Evolutionary conservation across 2,113 vertebrate genomes (phyloP), one percentile per base, ranked within the genome.

Genomic region (Heloderma charlesbogerti): DNA sequence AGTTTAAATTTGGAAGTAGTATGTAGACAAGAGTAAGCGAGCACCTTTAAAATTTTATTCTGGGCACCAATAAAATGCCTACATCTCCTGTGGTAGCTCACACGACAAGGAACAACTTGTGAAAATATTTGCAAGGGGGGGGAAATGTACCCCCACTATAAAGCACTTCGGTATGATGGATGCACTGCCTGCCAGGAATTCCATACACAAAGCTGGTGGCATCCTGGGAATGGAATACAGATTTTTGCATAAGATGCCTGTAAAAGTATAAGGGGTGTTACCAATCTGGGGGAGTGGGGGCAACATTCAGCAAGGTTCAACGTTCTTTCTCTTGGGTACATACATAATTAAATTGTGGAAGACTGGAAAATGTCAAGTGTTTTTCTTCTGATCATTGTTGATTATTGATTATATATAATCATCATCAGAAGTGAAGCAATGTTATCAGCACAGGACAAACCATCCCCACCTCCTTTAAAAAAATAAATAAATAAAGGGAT

Each of bases 1-100:
- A 45, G 40, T 10, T 43, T 87, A 78, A 60, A 87, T 60, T 78
- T 60, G 86, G 72, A 77, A 77, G 72, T 31, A 40, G 6, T 20
- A 29, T 63, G 12, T 60, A 2, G 29, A 27, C 34, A 6, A 43
- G 88, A 63, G 91, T 0, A 0, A 0, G 22, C 20, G 57, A 90
- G 84, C 83, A 77, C 12, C 57, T 87, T 92, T 91, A 74, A 72
- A 27, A 79, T n/a, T 45, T 63, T 82, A 75, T 84, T 92, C 51
- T 84, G 88, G 66, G 71, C 45, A 89, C 69, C 66, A 37, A 15
- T 16, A 88, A 79, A 43, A 63, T 89, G 63, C 16, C 48, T 71
- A 66, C 5, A 3, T 80, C 77, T 84, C 90, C 34, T 34, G 74
- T 54, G 16, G 48, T 80, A 51, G 60, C 31, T 67, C 48, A 25